Evolutionary conservation across 1,140 invertebrate species (phyloP), one percentile per base, ranked within the genome.

Genomic region (Caenorhabditis briggsae): DNA sequence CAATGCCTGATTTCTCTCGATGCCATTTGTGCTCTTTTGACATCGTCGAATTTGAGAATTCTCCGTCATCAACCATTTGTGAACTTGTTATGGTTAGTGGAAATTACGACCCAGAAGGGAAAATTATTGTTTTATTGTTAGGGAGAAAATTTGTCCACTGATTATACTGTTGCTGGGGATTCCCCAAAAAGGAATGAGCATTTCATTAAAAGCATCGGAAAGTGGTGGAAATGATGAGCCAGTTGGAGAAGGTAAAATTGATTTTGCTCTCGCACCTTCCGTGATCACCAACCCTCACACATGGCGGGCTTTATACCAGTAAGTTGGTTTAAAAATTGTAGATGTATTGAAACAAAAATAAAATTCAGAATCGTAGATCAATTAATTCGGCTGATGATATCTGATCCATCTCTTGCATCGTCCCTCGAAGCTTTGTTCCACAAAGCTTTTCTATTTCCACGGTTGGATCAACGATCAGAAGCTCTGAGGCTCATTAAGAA

Each of bases 371-470:
- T 87, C 12, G 59, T 87, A 9, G 86, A 87, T 18, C 86, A 87
- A 74, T 25, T 87, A 16, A 83, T 87, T 59, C 82, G 83, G 12
- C 55, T 87, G 8, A 83, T 87, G 65, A 56, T 53, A 2, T 50
- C 48, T 11, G 59, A 53, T 48, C 56, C 82, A 12, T 84, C 83
- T 23, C 59, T 87, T 43, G 20, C 46, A 58, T 87, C 86, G n/a
- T 70, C 85, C 5, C 86, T 87, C 6, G 86, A 87, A 61, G 86
- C 86, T 23, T 82, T 87, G 11, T 85, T 87, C 70, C 86, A 87
- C 33, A 87, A 87, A 61, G 86, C 86, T 9, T 87, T 87, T 41
- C 56, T 87, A 23, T 87, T 87, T 23, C 86, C 86, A 14, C 87
- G 85, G 41, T 87, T 87, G 16, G 86, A 87, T 33, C 86, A 87